Conservation (phyloP, 2,888 invertebrate species). For the Caenorhabditis uteleia region DNA sequence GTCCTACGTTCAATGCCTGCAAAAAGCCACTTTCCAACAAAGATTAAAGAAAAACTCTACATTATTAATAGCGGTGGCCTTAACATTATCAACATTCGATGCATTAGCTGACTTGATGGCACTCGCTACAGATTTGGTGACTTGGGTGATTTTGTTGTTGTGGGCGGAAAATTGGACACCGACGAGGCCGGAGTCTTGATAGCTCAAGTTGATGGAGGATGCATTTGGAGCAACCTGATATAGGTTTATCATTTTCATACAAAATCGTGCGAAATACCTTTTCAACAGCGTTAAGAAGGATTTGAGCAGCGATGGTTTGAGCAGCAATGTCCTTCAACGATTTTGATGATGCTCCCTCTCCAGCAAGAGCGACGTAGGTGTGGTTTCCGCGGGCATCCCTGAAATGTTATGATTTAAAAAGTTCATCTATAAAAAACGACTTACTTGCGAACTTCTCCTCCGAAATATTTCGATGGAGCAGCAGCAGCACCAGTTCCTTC, state of each 20-base stretch:
- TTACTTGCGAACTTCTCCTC: conserved; percentile 52
- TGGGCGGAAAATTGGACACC: conserved; percentile 41
- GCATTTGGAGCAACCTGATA: conserved; percentile 33
- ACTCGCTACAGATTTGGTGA: conserved; percentile 23
- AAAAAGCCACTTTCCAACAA: not conserved
- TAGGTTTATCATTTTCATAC: too few relatives aligned
- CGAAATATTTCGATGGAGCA: conserved; percentile 50
- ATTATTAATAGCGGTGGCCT: conserved; percentile 23
- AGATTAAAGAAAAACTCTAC: conserved; percentile 7
- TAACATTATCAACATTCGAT: conserved; percentile 26
- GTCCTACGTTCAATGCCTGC: conserved; percentile 37
- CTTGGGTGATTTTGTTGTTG: conserved; percentile 12
- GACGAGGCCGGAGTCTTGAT: conserved; percentile 55
- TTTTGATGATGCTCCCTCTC: conserved; percentile 54
- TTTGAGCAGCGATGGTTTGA: conserved; percentile 56
- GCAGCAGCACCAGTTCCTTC: conserved; percentile 46
- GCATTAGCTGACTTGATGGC: conserved; percentile 40
- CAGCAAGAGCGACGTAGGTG: conserved; percentile 63
- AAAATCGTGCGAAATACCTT: too few relatives aligned
- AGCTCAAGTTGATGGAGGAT: conserved; percentile 51
- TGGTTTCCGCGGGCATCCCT: conserved; percentile 24
- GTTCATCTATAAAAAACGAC: conserved; percentile 1
- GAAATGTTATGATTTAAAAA: not conserved
- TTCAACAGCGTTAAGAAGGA: conserved; percentile 51
- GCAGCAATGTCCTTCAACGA: conserved; percentile 59